Percentiles rank a stretch among this genome's conserved stretches.
Conservation (phyloP, 2,797 vertebrate genomes). For the Hipposideros larvatus region DNA sequence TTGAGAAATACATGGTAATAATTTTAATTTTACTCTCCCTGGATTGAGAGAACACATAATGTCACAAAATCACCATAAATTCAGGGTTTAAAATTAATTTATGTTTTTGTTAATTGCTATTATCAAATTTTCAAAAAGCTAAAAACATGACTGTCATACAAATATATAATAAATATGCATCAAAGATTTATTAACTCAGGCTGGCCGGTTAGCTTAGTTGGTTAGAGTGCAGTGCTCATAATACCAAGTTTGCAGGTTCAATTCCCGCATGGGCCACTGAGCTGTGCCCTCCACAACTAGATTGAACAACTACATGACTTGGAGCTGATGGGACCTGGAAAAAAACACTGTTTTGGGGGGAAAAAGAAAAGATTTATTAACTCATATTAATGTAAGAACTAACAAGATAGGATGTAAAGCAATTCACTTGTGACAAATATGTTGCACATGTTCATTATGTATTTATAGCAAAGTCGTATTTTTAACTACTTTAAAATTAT, state of each 20-base stretch:
- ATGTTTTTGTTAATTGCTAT: background rate
- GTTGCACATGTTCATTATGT: background rate
- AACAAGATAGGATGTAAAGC: background rate
- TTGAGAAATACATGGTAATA: constrained; percentile 1
- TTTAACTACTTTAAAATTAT: constrained; percentile 14
- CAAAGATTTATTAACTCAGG: background rate
- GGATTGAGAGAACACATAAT: background rate
- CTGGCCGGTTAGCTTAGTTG: no score
- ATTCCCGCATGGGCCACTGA: no score
- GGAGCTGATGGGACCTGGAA: no score
- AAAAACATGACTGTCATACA: background rate
- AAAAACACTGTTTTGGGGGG: no score
- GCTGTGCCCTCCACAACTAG: no score
- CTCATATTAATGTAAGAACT: background rate
- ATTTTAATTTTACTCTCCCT: background rate
- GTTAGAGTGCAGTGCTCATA: no score
- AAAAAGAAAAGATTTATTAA: background rate
- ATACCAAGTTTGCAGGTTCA: no score
- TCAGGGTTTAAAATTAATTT: constrained; percentile 16
- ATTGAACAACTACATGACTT: no score
- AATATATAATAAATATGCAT: background rate
- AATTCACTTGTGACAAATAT: background rate
- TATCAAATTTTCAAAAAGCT: constrained; percentile 33
- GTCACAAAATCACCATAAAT: constrained; percentile 11
- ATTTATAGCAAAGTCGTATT: background rate